Base-by-base conservation (phyloP, 2,113 vertebrate species). In the Isurus oxyrinchus region DNA sequence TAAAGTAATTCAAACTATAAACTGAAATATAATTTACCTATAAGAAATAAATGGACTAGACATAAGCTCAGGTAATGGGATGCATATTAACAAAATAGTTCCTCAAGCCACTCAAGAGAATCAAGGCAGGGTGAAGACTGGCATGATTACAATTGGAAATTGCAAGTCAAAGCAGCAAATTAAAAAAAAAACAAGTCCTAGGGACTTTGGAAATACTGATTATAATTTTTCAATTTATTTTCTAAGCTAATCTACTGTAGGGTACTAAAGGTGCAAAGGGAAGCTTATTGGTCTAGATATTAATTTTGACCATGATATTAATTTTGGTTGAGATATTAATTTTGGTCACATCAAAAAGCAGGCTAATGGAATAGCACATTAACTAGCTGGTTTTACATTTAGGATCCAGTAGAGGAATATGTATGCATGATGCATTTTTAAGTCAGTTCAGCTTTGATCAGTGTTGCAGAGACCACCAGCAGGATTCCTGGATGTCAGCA, bases 141-240 rank as follows among this genome's bases (percentile, higher is more conserved):
- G 57, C 35, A 40, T 40, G 35, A 93, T n/a, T 63, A 61, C 59
- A 93, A 93, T 63, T 57, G n/a, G 90, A 93, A 93, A 93, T 93
- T 31, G 3, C 14, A 93, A 63, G 35, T n/a, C 35, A 93, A 63
- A 40, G 57, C 59, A 21, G 14, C 57, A 93, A 63, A 61, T 63
- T 63, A 2, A 3, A 35, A 16, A 59, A 23, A 57, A 90, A 90
- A 90, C 87, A 90, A 59, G 57, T 63, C 59, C 90, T 21, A 21
- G 59, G 59, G 90, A 93, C 16, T 93, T 93, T 5, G 79, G n/a
- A 84, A 44, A 84, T 16, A 93, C 72, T 27, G 67, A 93, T 63
- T 93, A 40, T 23, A 93, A 63, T 93, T 31, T 63, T 93, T 23
- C 63, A 66, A 66, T 66, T 66, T 66, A 55, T 55, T 90, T 90